Conservation (phyloP, 2,113 vertebrate genomes). For the Mesembrinibis cayennensis region DNA sequence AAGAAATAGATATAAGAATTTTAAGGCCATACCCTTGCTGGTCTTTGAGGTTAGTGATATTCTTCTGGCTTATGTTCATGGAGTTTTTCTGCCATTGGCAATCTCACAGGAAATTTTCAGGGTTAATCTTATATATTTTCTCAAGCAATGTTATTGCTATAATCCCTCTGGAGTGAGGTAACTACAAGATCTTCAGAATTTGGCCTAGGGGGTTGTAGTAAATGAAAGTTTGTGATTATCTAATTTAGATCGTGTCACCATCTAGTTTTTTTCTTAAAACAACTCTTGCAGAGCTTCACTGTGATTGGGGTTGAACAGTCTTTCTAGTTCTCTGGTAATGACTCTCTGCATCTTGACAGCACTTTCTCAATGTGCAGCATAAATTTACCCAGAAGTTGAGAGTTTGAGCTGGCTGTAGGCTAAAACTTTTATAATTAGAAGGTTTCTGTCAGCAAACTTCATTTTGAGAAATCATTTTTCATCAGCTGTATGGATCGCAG, state of each 20-base stretch:
- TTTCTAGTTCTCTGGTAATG: not conserved
- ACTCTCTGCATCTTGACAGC: not conserved
- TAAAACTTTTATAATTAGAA: conserved; percentile 3
- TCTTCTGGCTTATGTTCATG: not conserved
- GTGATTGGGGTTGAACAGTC: not conserved
- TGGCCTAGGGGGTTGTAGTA: not conserved
- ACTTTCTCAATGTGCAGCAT: not conserved
- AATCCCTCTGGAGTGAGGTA: not conserved
- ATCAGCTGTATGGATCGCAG: not conserved
- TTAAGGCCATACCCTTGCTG: not conserved
- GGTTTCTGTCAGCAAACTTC: not conserved
- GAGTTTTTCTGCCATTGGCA: not conserved
- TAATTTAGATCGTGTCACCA: not conserved
- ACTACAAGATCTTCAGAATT: not conserved
- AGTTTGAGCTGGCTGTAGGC: not conserved
- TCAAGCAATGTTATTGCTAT: not conserved
- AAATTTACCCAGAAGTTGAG: not conserved
- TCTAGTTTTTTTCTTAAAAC: not conserved
- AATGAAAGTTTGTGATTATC: not conserved
- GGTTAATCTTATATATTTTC: not conserved
- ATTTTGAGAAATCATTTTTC: not conserved
- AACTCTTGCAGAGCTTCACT: not conserved
- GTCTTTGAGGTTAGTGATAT: not conserved
- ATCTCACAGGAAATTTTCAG: not conserved
- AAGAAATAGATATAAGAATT: not conserved